Evolutionary conservation across 2,797 vertebrate genomes (phyloP).

Genomic region (Malurus leucopterus): DNA sequence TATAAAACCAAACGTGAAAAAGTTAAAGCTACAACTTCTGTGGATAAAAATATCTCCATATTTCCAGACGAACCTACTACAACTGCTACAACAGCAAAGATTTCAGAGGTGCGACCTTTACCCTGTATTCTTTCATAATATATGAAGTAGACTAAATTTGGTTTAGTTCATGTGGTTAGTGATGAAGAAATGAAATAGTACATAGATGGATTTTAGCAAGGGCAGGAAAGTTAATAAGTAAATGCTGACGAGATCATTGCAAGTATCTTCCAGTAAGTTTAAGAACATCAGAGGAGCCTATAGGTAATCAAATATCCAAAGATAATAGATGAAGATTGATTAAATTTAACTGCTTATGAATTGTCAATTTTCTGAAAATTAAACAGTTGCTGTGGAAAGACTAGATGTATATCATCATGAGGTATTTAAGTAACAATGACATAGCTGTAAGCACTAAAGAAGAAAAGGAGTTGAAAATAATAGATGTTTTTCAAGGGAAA

Average conservation of each 20-base stretch:
- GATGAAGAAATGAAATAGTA: neutral
- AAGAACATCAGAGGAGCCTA: neutral
- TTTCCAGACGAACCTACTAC: constrained; percentile 63
- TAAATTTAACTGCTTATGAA: neutral
- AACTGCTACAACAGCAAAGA: constrained; percentile 60
- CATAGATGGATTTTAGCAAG: neutral
- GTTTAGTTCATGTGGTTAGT: neutral
- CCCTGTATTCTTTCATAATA: neutral
- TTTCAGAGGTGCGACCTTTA: constrained; percentile 71
- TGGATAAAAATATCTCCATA: constrained; percentile 43
- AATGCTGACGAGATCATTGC: neutral
- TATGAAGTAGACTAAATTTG: neutral
- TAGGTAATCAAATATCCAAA: neutral
- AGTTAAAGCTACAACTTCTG: constrained; percentile 48
- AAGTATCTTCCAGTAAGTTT: neutral
- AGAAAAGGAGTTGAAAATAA: neutral
- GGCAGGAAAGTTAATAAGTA: neutral
- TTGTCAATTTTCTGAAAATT: neutral
- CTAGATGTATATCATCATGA: neutral
- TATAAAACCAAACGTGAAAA: constrained; percentile 93
- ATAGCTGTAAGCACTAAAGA: neutral
- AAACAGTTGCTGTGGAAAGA: neutral
- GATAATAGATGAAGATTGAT: neutral
- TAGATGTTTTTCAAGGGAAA: neutral
- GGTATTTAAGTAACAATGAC: neutral